Base-by-base conservation (phyloP, 2,888 invertebrate genomes). In the Plebejus argus region DNA sequence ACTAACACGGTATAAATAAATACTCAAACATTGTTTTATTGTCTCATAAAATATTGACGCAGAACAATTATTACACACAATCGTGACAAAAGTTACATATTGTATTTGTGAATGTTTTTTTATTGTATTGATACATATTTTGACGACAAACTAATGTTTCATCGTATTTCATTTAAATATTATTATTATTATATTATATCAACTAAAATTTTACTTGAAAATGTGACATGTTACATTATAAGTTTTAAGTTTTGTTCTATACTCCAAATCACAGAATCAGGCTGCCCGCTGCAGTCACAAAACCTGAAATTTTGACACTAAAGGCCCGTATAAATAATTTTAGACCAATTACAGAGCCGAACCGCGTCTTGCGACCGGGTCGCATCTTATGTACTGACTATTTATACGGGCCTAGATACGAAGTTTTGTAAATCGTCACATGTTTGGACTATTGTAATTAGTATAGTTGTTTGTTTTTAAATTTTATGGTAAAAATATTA, bases 21-120 rank as follows among this genome's bases (percentile, higher is more conserved):
- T 66, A 66, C 28, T 66, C 66, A 28, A 66, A 66, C 66, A 66
- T 66, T 66, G 28, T 66, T 66, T 66, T 66, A 66, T 66, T 66
- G 66, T 33, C 33, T 33, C 28, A 66, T 28, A 66, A 66, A 66
- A 66, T 66, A 66, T 66, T 66, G 66, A 66, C 66, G 28, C 66
- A 66, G 33, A 66, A 66, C 66, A 66, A 28, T n/a, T n/a, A n/a
- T n/a, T n/a, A n/a, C 28, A 66, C 28, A 28, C 10, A 28, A 66
- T 66, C 66, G 28, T 28, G 12, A 66, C 66, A 61, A 23, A 12
- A 23, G 20, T 33, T 28, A 66, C 66, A 66, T 66, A 66, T 45
- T 45, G 45, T 45, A 45, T 66, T 66, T 66, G 66, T 28, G 28
- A 12, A 15, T 61, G 23, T 61, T 61, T 61, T 20, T 61, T 10